Conservation (phyloP, 1,140 invertebrate genomes). For the Patella vulgata region DNA sequence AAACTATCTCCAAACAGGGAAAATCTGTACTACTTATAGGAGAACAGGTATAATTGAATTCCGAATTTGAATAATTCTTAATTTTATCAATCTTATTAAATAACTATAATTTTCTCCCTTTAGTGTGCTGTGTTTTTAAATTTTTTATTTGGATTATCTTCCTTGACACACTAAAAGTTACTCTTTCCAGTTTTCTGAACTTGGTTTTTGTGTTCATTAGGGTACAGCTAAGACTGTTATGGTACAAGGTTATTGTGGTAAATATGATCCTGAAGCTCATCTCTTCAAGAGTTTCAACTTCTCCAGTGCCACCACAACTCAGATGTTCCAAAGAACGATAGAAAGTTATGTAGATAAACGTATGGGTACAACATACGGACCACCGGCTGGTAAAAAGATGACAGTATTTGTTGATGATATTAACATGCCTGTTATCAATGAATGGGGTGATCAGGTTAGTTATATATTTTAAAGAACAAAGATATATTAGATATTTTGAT, state of each 20-base stretch:
- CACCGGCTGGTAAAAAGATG: conserved; percentile 92
- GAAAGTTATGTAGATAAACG: conserved; percentile 97
- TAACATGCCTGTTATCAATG: conserved; percentile 95
- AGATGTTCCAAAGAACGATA: conserved; percentile 96
- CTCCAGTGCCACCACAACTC: conserved; percentile 93
- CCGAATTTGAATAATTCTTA: neutral
- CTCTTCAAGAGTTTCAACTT: conserved; percentile 93
- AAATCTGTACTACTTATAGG: conserved; percentile 87
- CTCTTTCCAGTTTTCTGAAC: too few species aligned
- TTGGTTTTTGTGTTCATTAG: conserved; percentile 28
- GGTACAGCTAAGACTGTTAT: conserved; percentile 97
- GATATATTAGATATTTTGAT: neutral
- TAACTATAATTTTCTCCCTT: neutral
- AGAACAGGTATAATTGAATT: conserved; percentile 74
- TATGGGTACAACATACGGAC: conserved; percentile 94
- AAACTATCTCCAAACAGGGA: conserved; percentile 88
- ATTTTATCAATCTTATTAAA: neutral
- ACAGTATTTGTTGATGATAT: conserved; percentile 96
- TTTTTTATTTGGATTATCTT: too few species aligned
- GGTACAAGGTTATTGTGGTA: conserved; percentile 95
- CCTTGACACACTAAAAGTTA: too few species aligned
- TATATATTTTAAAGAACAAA: neutral
- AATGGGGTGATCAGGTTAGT: conserved; percentile 88
- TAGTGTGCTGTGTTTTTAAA: neutral
- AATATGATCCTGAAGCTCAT: conserved; percentile 88